Base-by-base conservation (phyloP, 2,888 invertebrate genomes). In the Brachynemurus nebulosus region DNA sequence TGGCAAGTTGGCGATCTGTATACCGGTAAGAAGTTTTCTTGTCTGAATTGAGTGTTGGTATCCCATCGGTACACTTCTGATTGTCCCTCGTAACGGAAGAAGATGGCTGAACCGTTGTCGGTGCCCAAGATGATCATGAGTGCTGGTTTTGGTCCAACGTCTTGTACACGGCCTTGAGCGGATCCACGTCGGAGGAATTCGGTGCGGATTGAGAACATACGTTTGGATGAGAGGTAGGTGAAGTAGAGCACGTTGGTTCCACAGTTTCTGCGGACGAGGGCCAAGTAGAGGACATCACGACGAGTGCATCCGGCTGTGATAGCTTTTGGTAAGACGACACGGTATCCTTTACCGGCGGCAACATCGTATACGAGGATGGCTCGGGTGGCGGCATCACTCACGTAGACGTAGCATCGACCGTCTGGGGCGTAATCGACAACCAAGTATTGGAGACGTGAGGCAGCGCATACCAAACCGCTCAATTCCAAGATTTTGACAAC, bases 331-430 rank as follows among this genome's bases (percentile, higher is more conserved):
- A 79, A 59, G 1, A 78, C 67, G 1, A 82, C 74, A 3, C 80
- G 66, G 63, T 76, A 80, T 5, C 78, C 76, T 7, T 70, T 69
- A 47, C 70, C 71, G 2, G 70, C 68, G 8, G 71, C 67, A 3
- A 78, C 69, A 55, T 84, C 79, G 55, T 76, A 76, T 0, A 84
- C 80, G 7, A 81, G 65, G 40, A 82, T 72, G 11, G 77, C 71
- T 7, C 80, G 70, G 33, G 75, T 73, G 1, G 77, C 74, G 0
- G 83, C 80, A 57, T 85, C 85, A 33, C 78, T 76, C 14, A 80
- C 66, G 55, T 80, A 77, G 53, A 78, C 66, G 55, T 69, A 80
- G 19, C 75, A 71, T 37, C 71, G 70, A 4, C 75, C 77, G 45
- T 74, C 72, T 9, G 68, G 55, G 1, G 70, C 68, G 56, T 80